Conservation (phyloP, 2,797 vertebrate genomes). For the Labroides dimidiatus region DNA sequence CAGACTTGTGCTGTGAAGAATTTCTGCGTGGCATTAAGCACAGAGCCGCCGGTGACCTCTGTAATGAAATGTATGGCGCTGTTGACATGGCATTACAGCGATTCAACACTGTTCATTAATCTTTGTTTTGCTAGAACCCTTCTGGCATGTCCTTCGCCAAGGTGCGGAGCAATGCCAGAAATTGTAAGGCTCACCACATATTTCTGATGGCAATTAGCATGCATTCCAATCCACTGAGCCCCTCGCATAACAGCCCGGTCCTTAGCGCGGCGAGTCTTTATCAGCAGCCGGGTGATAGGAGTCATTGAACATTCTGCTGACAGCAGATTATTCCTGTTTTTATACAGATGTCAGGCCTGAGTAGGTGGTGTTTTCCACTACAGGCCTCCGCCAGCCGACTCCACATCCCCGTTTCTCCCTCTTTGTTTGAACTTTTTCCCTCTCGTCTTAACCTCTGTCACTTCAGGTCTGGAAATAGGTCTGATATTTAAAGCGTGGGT, state of each 20-base stretch:
- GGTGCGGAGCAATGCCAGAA: constrained; percentile 82
- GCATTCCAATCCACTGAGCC: constrained; percentile 98
- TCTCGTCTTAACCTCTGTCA: constrained; percentile 63
- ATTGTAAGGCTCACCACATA: constrained; percentile 82
- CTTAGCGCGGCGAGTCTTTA: constrained; percentile 86
- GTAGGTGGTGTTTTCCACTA: constrained; percentile 85
- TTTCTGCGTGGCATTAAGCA: constrained; percentile 78
- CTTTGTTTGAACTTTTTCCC: constrained; percentile 9
- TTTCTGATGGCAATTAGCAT: constrained; percentile 94
- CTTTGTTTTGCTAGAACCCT: constrained; percentile 81
- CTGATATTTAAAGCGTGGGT: constrained; percentile 78
- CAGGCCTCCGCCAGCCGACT: constrained; percentile 42
- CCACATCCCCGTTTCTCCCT: constrained; percentile 39
- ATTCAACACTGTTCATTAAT: constrained; percentile 86
- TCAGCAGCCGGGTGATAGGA: constrained; percentile 87
- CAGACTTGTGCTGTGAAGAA: constrained; percentile 69
- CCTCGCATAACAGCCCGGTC: constrained; percentile 86
- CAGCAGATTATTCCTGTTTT: constrained; percentile 94
- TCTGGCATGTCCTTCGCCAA: constrained; percentile 83
- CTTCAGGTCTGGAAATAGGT: constrained; percentile 69
- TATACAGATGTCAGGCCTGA: constrained; percentile 89
- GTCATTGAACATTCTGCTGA: constrained; percentile 90
- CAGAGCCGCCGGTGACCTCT: constrained; percentile 76
- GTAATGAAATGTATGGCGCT: constrained; percentile 83
- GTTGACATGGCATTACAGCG: constrained; percentile 84